Conservation (phyloP, 2,113 vertebrate genomes). For the Budorcas taxicolor region DNA sequence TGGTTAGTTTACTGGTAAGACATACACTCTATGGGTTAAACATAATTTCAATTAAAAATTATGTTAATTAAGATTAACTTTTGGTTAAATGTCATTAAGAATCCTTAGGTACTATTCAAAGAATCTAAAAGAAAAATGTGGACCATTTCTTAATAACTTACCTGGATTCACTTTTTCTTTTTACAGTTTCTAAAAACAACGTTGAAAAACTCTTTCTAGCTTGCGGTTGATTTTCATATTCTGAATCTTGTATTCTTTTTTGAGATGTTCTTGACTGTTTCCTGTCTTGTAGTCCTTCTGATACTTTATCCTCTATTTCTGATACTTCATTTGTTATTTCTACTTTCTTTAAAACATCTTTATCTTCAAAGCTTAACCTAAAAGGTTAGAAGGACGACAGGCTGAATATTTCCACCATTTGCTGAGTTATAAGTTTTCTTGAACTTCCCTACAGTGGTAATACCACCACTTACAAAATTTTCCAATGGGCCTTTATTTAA, state of each 20-base stretch:
- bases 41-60: conserved; percentile 7
- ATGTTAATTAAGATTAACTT: background rate
- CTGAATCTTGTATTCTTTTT: background rate
- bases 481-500: background rate
- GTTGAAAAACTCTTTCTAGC: conserved; percentile 61
- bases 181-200: conserved; percentile 60
- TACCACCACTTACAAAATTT: background rate
- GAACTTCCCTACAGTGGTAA: background rate
- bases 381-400: conserved; percentile 28
- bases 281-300: conserved; percentile 31
- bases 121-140: background rate
- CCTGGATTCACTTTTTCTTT: conserved; percentile 54
- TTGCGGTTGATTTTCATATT: conserved; percentile 24
- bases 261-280: background rate
- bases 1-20: background rate
- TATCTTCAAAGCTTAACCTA: conserved; percentile 66
- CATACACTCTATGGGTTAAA: background rate
- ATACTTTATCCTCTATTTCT: conserved; percentile 32
- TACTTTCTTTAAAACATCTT: conserved; percentile 19
- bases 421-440: background rate
- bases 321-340: background rate
- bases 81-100: conserved; percentile 20
- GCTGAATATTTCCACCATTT: background rate
- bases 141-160: conserved; percentile 53
- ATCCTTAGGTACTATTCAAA: background rate